A percentile compares a stretch with the other conserved stretches of the same genome.
These are phyloP conservation scores for Xanthia togata DNA, from an alignment of 2,888 invertebrate genomes.

Conservation along the genomic window DNA sequence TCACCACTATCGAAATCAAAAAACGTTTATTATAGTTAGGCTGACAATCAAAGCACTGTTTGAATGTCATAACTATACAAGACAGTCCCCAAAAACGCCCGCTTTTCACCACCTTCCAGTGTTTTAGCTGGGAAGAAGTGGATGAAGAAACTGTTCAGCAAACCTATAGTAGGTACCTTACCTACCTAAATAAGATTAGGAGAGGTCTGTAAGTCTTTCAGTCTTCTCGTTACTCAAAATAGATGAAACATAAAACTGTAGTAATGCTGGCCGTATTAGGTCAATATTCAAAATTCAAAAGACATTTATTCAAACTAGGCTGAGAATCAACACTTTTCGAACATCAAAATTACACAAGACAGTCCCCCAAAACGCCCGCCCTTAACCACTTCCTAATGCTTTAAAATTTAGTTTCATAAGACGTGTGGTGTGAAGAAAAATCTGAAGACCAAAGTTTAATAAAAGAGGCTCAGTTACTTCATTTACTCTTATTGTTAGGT, in stretches of 20 bases:
- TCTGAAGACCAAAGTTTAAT: constrained; percentile 4
- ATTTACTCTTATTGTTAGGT: constrained; percentile 23
- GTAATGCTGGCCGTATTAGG: constrained; percentile 17
- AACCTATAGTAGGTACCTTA: background rate
- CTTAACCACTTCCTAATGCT: too few species aligned
- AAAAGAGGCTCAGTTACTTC: background rate
- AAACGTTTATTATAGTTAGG: background rate
- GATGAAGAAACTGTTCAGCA: background rate
- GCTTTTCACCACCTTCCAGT: background rate
- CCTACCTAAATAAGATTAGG: background rate
- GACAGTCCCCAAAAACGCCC: background rate
- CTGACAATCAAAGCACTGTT: background rate
- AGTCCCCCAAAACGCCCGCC: too few species aligned
- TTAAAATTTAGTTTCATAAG: constrained; percentile 15
- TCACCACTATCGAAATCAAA: too few species aligned
- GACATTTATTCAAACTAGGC: too few species aligned
- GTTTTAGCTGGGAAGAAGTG: background rate
- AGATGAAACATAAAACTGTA: constrained; percentile 19
- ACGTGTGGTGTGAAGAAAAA: constrained; percentile 2
- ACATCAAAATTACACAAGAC: too few species aligned
- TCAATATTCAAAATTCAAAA: background rate
- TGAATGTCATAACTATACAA: background rate
- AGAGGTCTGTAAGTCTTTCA: background rate
- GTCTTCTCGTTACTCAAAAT: constrained; percentile 6
- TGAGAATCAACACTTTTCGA: too few species aligned